phyloP scores from a whole-genome alignment of 1,140 invertebrate genomes.

The Brachionus angularis region DNA sequence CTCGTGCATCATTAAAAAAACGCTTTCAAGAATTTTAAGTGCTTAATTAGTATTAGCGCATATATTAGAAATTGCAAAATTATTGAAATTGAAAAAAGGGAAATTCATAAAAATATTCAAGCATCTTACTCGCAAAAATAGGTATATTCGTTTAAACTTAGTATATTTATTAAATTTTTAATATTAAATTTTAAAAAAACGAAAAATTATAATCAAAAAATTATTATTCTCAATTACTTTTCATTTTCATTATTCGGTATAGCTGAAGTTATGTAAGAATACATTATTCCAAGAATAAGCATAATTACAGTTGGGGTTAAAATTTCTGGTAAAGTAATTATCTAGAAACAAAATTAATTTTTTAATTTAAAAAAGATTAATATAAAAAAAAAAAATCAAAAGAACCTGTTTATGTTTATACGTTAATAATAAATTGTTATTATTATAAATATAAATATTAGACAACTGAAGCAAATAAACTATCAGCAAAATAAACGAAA shows the following conservation, averaged over 20 bases:
- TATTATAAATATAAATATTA: slow-evolving; percentile 3
- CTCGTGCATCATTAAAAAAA: too few species aligned
- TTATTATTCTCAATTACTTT: too few species aligned
- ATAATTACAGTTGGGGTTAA: neutral
- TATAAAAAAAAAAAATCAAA: slow-evolving; percentile 3
- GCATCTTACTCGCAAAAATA: too few species aligned
- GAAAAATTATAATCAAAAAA: too few species aligned
- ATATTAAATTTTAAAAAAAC: too few species aligned
- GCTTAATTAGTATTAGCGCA: too few species aligned
- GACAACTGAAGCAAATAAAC: slow-evolving; percentile 12
- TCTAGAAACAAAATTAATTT: neutral
- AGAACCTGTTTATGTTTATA: slow-evolving; percentile 4
- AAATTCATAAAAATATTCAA: too few species aligned
- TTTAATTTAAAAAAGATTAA: neutral
- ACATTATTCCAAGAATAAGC: slow-evolving; percentile 14
- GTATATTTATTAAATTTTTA: too few species aligned
- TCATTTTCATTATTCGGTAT: neutral
- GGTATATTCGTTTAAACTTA: too few species aligned
- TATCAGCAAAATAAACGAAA: neutral
- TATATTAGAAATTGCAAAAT: too few species aligned
- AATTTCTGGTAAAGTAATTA: neutral
- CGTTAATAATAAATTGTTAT: neutral
- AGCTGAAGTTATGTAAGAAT: slow-evolving; percentile 29
- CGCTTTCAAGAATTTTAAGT: too few species aligned
- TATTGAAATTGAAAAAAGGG: too few species aligned